Conservation (phyloP, 2,113 vertebrate genomes). For the Clupea harengus region DNA sequence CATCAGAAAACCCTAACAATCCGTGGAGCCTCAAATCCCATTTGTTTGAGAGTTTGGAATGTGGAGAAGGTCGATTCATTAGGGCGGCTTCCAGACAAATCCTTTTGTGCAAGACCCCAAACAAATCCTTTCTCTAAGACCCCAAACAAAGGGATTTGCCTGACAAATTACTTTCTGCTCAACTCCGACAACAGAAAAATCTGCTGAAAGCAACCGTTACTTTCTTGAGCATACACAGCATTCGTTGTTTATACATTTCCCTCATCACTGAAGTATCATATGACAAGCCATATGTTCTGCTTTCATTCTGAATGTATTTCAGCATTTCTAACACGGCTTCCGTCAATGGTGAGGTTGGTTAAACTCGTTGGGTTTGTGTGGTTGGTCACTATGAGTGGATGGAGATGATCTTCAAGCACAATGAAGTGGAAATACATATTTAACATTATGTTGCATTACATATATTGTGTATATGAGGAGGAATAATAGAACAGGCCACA, state of each 20-base stretch:
- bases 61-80: not conserved
- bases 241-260: not conserved
- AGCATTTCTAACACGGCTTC: not conserved
- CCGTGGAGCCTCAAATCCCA: not conserved
- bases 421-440: no score
- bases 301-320: not conserved
- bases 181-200: not conserved
- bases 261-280: not conserved
- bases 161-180: not conserved
- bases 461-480: not conserved
- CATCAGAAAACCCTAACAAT: not conserved
- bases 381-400: no score
- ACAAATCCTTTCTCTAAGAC: not conserved
- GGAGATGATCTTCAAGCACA: no score
- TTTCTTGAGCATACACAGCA: not conserved
- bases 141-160: not conserved
- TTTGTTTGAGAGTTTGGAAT: not conserved
- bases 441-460: not conserved
- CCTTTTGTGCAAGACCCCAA: not conserved
- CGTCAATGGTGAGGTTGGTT: no score
- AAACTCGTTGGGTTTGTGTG: no score
- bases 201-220: not conserved
- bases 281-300: not conserved
- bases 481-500: not conserved
- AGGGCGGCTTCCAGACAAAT: not conserved